A percentile compares a stretch with the other conserved stretches of the same genome.
Evolutionary conservation across 2,888 invertebrate species (phyloP).

Genomic region (Spatulosminthurus flaviceps): DNA sequence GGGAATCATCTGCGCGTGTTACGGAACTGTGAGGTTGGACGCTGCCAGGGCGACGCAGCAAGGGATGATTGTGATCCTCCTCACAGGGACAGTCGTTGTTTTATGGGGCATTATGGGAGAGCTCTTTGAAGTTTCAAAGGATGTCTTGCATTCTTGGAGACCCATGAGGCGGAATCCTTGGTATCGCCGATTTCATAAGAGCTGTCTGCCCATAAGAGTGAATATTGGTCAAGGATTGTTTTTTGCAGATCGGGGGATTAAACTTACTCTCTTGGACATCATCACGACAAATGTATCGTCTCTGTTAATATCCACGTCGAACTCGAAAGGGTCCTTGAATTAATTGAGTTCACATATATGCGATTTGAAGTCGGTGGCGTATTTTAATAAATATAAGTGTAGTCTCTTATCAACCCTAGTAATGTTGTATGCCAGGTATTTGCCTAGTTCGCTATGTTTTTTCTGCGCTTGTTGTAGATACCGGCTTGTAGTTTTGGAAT

Average conservation of each 20-base stretch:
- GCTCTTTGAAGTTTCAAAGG: not conserved
- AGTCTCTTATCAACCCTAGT: too few relatives aligned
- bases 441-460: too few relatives aligned
- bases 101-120: constrained; percentile 15
- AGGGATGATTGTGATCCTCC: not conserved
- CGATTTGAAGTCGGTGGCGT: too few relatives aligned
- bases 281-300: not conserved
- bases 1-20: not conserved
- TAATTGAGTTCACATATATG: too few relatives aligned
- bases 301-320: not conserved
- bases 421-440: too few relatives aligned
- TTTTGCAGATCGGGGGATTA: constrained; percentile 9
- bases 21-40: constrained; percentile 1
- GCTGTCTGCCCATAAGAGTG: not conserved
- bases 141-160: not conserved
- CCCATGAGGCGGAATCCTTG: not conserved
- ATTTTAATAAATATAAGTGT: too few relatives aligned
- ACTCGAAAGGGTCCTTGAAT: too few relatives aligned
- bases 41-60: not conserved
- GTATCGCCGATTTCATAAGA: not conserved
- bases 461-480: too few relatives aligned
- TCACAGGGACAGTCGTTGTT: constrained; percentile 10
- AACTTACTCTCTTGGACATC: not conserved
- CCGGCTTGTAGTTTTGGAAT: too few relatives aligned
- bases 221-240: constrained; percentile 16